Percentiles rank a stretch among this genome's conserved stretches.
Conservation (phyloP, 2,797 vertebrate genomes). For the Buceros bicornis region DNA sequence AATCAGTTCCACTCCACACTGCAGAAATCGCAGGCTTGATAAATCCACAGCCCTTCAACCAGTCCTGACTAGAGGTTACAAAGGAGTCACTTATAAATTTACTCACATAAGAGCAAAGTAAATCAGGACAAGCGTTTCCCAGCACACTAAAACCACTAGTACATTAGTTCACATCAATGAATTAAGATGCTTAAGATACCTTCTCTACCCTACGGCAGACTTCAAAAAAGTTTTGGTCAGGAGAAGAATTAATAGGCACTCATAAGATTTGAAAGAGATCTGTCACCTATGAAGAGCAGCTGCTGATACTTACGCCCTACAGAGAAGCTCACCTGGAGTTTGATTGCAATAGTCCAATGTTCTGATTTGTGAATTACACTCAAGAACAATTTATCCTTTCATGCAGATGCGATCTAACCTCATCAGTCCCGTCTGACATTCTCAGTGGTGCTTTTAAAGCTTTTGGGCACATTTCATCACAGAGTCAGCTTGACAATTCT, state of each 20-base stretch:
- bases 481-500: constrained; percentile 1
- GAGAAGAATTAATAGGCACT: neutral
- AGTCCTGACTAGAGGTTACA: neutral
- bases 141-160: neutral
- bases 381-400: constrained; percentile 50
- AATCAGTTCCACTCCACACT: neutral
- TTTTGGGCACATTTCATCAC: constrained; percentile 15
- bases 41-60: neutral
- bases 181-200: neutral
- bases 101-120: neutral
- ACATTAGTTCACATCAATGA: neutral
- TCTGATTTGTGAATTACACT: neutral
- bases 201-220: neutral
- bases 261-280: constrained; percentile 12
- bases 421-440: neutral
- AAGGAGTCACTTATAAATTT: neutral
- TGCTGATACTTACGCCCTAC: neutral
- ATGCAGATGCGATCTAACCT: constrained; percentile 13
- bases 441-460: constrained; percentile 11
- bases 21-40: neutral
- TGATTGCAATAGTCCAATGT: constrained; percentile 2
- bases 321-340: neutral
- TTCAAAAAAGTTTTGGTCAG: neutral
- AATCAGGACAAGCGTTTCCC: neutral
- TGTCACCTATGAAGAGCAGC: constrained; percentile 3